Conservation (phyloP, 2,797 vertebrate species). For the Microctenopoma stevenorrisi region DNA sequence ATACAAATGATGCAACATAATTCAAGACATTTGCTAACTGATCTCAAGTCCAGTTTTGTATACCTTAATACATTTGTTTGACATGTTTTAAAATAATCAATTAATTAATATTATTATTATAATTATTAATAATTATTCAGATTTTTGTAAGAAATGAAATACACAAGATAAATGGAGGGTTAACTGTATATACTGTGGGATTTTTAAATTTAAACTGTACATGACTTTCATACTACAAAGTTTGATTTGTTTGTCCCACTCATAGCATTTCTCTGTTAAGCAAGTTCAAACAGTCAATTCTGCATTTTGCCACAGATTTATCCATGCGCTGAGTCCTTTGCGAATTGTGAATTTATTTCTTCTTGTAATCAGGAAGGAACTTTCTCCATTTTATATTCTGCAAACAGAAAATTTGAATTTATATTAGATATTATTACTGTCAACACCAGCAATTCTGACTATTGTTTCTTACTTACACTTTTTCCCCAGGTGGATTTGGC, state of each 20-base stretch:
- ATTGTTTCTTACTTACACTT: slow-evolving; percentile 67
- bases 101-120: too few species aligned
- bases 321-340: background rate
- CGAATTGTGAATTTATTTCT: slow-evolving; percentile 64
- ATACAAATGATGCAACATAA: too few species aligned
- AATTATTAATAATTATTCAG: too few species aligned
- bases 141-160: too few species aligned
- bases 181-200: background rate
- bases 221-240: background rate
- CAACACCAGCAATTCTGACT: rapidly evolving
- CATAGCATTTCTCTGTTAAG: background rate
- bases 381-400: slow-evolving; percentile 83
- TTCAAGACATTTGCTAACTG: too few species aligned
- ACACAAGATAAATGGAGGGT: background rate
- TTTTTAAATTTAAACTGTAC: background rate
- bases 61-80: too few species aligned
- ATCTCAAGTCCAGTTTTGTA: too few species aligned
- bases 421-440: background rate
- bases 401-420: slow-evolving; percentile 43
- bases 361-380: slow-evolving; percentile 82
- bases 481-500: slow-evolving; percentile 59
- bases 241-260: background rate
- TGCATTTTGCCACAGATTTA: background rate
- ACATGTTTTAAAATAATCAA: too few species aligned
- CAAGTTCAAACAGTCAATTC: background rate